Conservation (phyloP, 1,140 invertebrate genomes). For the Papilio xuthus region DNA sequence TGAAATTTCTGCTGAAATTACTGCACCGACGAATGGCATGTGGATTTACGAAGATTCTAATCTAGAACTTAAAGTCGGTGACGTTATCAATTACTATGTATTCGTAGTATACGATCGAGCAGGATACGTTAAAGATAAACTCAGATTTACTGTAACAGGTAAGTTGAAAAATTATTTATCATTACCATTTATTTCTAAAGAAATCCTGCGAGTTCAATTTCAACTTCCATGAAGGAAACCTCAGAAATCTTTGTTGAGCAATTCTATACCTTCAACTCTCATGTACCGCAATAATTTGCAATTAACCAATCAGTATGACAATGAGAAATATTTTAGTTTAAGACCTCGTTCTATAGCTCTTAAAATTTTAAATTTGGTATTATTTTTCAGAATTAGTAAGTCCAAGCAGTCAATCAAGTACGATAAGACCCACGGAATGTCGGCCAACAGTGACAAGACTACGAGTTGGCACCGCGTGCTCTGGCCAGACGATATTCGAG, state of each 20-base stretch:
- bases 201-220: too few relatives aligned
- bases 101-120: conserved; percentile 56
- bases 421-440: conserved; percentile 39
- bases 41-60: conserved; percentile 64
- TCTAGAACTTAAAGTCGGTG: conserved; percentile 58
- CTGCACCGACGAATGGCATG: conserved; percentile 45
- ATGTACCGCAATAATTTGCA: too few relatives aligned
- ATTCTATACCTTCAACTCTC: too few relatives aligned
- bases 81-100: conserved; percentile 76
- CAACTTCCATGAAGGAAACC: too few relatives aligned
- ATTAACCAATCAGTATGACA: too few relatives aligned
- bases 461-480: conserved; percentile 48
- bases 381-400: conserved; percentile 45
- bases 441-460: conserved; percentile 48
- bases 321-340: too few relatives aligned
- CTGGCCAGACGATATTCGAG: conserved; percentile 58
- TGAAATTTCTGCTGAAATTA: conserved; percentile 45
- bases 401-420: neutral
- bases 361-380: too few relatives aligned
- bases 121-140: conserved; percentile 52
- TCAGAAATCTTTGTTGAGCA: too few relatives aligned
- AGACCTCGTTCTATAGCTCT: too few relatives aligned
- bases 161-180: conserved; percentile 22
- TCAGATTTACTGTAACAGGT: conserved; percentile 50
- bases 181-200: too few relatives aligned